Base-by-base conservation (phyloP, 2,888 invertebrate species). In the Drosophila yooni region DNA sequence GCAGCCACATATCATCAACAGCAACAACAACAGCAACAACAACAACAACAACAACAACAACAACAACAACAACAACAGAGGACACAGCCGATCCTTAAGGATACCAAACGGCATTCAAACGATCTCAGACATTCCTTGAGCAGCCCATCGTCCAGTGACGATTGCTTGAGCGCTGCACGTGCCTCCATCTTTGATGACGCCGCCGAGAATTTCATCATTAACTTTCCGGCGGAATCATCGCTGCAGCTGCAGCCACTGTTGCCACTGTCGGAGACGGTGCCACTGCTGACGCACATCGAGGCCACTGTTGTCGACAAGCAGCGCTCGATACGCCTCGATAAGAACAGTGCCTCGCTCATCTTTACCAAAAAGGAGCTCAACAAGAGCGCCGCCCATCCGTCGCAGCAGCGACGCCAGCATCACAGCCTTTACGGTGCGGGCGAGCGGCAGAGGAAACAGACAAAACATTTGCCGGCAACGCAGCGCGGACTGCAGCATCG, bases 321-420 rank as follows among this genome's bases (percentile, higher is more conserved):
- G 68, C 92, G 92, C 48, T 87, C 93, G 40, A 92, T 93, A 76
- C 90, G 92, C 54, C 79, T 93, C 34, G 92, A 82, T 36, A 93
- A 93, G 76, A 93, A 92, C 65, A 92, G 92, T 78, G 92, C 92
- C 53, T 93, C 93, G 62, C 84, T 93, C 64, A 93, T 93, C 50
- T 93, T 93, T 64, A 93, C 93, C 38, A 91, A 91, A 68, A 93
- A 93, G 80, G 92, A 93, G 58, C 64, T 85, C 13, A 56, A 38
- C 27, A n/a, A 46, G 25, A 46, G 25, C 27, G 46, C 10, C 27
- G 21, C 27, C 5, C 89, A 88, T 46, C 83, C 85, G 48, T 11
- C 48, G 11, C 43, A 27, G 25, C 72, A 63, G 31, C 78, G 88
- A 43, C 82, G 87, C 29, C 88, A 89, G 59, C 90, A 89, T 52